Evolutionary conservation across 2,888 invertebrate species (phyloP).

Genomic region (Crioceris asparagi): DNA sequence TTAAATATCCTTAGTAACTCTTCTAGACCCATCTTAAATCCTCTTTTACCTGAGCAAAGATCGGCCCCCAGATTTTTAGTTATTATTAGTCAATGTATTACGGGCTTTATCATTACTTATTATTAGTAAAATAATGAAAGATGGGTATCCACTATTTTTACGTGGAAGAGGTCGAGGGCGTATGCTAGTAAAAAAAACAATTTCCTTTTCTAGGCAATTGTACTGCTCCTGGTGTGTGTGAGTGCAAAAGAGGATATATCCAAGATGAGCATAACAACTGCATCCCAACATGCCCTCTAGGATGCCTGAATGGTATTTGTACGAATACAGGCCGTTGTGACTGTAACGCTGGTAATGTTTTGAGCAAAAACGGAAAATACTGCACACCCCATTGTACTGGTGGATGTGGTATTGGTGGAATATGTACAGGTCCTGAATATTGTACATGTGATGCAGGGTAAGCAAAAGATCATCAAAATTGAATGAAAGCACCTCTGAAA

Average conservation of each 20-base stretch:
- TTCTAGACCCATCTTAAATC: too few relatives aligned
- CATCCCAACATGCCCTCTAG: slow-evolving; percentile 55
- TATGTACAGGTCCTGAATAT: slow-evolving; percentile 44
- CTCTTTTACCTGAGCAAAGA: too few relatives aligned
- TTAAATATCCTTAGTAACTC: too few relatives aligned
- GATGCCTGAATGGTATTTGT: slow-evolving; percentile 57
- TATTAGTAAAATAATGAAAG: too few relatives aligned
- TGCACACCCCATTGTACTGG: slow-evolving; percentile 50
- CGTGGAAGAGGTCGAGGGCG: too few relatives aligned
- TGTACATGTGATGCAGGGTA: slow-evolving; percentile 48
- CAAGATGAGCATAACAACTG: slow-evolving; percentile 44
- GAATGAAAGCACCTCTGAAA: too few relatives aligned
- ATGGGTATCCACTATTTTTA: too few relatives aligned
- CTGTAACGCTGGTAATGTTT: slow-evolving; percentile 49
- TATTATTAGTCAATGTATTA: too few relatives aligned
- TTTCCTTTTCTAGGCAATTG: slow-evolving; percentile 38
- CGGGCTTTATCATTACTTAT: too few relatives aligned
- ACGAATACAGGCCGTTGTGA: slow-evolving; percentile 48
- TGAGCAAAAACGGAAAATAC: slow-evolving; percentile 46
- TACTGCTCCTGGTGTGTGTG: slow-evolving; percentile 53
- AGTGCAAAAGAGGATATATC: slow-evolving; percentile 50
- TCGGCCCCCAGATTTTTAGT: too few relatives aligned
- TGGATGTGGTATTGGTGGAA: slow-evolving; percentile 44
- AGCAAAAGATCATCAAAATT: slow-evolving; percentile 21
- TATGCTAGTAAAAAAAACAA: too few relatives aligned